phyloP scores from a whole-genome alignment of 2,113 vertebrate genomes.

The Miniopterus natalensis region DNA sequence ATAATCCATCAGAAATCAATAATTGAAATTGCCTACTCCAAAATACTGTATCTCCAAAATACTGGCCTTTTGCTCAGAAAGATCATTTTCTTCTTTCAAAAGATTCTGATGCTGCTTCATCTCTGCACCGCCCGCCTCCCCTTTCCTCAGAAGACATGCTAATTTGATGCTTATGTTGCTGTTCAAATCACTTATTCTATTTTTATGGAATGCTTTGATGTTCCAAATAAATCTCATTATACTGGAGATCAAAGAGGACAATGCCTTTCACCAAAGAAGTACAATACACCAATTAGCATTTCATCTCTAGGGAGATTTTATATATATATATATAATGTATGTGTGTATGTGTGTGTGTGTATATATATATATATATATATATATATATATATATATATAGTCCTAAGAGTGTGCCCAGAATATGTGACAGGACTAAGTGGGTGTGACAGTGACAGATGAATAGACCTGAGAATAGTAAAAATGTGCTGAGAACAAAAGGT shows the following conservation, averaged over 20 bases:
- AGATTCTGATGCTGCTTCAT: slow-evolving; percentile 72
- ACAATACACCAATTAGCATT: slow-evolving; percentile 83
- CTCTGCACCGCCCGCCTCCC: not conserved
- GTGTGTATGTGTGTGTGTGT: too few relatives aligned
- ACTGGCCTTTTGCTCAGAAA: slow-evolving; percentile 60
- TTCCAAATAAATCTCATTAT: slow-evolving; percentile 87
- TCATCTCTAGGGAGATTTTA: not conserved
- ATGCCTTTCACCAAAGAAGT: slow-evolving; percentile 81
- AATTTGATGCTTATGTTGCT: slow-evolving; percentile 76
- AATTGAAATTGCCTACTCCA: slow-evolving; percentile 6
- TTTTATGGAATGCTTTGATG: slow-evolving; percentile 87
- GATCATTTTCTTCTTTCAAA: slow-evolving; percentile 48
- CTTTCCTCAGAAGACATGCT: slow-evolving; percentile 71
- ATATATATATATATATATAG: too few relatives aligned
- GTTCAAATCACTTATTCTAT: slow-evolving; percentile 75
- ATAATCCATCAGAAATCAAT: slow-evolving; percentile 22
- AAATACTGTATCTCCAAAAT: not conserved
- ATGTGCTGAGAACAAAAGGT: slow-evolving; percentile 37
- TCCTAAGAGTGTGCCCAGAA: not conserved
- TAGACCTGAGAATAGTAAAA: slow-evolving; percentile 13
- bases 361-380: not conserved
- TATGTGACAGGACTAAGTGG: slow-evolving; percentile 54
- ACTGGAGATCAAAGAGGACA: slow-evolving; percentile 83
- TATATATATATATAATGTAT: not conserved
- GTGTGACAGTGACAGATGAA: slow-evolving; percentile 54